Percentiles rank a stretch among this genome's conserved stretches.
Evolutionary conservation across 2,888 invertebrate genomes (phyloP).

Genomic region (Apotomis betuletana): DNA sequence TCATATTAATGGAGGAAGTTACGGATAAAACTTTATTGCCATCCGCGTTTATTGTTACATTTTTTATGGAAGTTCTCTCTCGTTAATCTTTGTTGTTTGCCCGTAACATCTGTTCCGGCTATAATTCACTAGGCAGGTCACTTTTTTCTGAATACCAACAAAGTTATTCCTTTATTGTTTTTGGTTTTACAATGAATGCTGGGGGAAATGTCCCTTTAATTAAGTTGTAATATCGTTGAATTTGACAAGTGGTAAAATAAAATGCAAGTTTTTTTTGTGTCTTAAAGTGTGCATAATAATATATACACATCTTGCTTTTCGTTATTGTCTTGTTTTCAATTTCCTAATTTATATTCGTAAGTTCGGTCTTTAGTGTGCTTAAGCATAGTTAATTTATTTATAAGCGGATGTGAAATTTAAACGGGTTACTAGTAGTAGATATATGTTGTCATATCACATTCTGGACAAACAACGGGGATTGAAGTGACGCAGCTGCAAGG

Average conservation of each 20-base stretch:
- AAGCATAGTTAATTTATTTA: background rate
- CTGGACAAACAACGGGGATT: conserved; percentile 69
- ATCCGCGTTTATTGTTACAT: conserved; percentile 53
- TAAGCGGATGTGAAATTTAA: conserved; percentile 16
- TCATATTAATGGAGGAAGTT: conserved; percentile 44
- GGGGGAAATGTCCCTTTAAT: conserved; percentile 11
- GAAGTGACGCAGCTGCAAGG: conserved; percentile 74
- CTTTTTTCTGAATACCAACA: conserved; percentile 55
- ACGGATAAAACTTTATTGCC: conserved; percentile 45
- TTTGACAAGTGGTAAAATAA: background rate
- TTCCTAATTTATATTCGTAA: too few relatives aligned
- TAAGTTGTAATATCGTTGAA: background rate
- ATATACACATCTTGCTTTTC: too few relatives aligned
- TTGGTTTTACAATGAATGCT: conserved; percentile 43
- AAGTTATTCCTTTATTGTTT: conserved; percentile 47
- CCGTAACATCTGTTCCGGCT: conserved; percentile 69
- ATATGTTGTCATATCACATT: conserved; percentile 67
- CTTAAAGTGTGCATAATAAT: too few relatives aligned
- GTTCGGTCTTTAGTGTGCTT: background rate
- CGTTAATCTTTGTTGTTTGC: conserved; percentile 70
- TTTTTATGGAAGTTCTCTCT: conserved; percentile 59
- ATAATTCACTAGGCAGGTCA: conserved; percentile 68
- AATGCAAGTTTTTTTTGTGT: too few relatives aligned
- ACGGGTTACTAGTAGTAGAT: background rate
- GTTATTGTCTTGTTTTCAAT: too few relatives aligned